Conservation (phyloP, 2,113 vertebrate species). For the Percopsis transmontana region DNA sequence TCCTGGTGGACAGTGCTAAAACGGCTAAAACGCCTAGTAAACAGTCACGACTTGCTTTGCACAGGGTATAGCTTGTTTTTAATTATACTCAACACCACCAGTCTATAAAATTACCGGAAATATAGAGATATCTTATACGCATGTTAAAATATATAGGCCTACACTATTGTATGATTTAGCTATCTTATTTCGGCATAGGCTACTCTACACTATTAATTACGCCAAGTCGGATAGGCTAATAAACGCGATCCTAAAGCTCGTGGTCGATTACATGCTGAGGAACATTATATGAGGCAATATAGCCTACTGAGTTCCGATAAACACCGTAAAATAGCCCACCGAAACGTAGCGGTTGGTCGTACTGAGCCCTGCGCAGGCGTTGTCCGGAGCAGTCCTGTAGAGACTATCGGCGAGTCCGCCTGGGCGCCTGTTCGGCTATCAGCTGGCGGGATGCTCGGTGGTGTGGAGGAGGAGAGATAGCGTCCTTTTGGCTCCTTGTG, state of each 20-base stretch:
- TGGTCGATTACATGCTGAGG: conserved; percentile 38
- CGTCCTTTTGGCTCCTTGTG: conserved; percentile 49
- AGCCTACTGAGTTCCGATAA: conserved; percentile 17
- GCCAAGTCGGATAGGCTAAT: conserved; percentile 42
- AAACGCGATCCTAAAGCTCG: conserved; percentile 37
- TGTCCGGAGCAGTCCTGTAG: conserved; percentile 48
- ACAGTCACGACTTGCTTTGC: conserved; percentile 39
- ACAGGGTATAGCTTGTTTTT: conserved; percentile 21
- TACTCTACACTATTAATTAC: conserved; percentile 7
- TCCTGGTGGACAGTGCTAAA: neutral
- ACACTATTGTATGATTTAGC: too few species aligned
- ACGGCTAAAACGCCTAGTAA: neutral
- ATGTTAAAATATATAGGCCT: too few species aligned
- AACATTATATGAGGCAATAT: neutral
- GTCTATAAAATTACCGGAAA: too few species aligned
- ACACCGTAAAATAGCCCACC: conserved; percentile 57
- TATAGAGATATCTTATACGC: too few species aligned
- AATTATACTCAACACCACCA: conserved; percentile 38
- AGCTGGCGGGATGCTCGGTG: conserved; percentile 51
- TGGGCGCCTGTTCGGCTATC: conserved; percentile 56
- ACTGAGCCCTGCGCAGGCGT: conserved; percentile 40
- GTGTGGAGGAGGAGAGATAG: conserved; percentile 27
- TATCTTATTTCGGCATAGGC: too few species aligned
- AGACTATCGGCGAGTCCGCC: conserved; percentile 37
- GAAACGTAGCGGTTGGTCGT: conserved; percentile 47